Base-by-base conservation (phyloP, 2,888 invertebrate species). In the Pasiphila rectangulata region DNA sequence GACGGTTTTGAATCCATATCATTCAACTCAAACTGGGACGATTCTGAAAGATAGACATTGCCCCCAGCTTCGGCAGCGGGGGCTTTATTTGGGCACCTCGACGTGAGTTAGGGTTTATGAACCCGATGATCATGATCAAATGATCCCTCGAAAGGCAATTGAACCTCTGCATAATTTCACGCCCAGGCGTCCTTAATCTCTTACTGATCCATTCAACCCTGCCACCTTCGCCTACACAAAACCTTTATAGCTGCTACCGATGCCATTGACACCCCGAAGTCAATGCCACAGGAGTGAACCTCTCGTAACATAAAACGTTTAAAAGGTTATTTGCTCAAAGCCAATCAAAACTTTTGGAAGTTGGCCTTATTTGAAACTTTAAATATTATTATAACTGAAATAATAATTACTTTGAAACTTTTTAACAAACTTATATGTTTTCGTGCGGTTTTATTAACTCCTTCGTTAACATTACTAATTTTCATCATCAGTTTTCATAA, bases 251-350 rank as follows among this genome's bases (percentile, higher is more conserved):
- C 61, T 56, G 48, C 59, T 64, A 58, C 55, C 58, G 57, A 59
- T 63, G 67, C 55, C 59, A 59, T 60, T 63, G 67, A 64, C 63
- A 60, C 58, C 53, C 41, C 57, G 44, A 52, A 60, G 57, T 63
- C 63, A 68, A 66, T 62, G 56, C 51, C 58, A 61, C 39, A 13
- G 16, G 13, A 35, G 34, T 46, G 3, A 30, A 32, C n/a, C n/a
- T n/a, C n/a, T n/a, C n/a, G n/a, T n/a, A n/a, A n/a, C n/a, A n/a
- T n/a, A n/a, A n/a, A n/a, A n/a, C n/a, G n/a, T 7, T 21, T 4
- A 32, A 32, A 19, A 2, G 5, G 17, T 6, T 32, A 4, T 32
- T 32, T 2, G 21, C 6, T 6, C 1, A 32, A 17, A 17, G 5
- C 9, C 10, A 10, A 16, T n/a, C n/a, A 17, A 7, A 30, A 15